Conservation (phyloP, 2,113 vertebrate species). For the Eira barbara region DNA sequence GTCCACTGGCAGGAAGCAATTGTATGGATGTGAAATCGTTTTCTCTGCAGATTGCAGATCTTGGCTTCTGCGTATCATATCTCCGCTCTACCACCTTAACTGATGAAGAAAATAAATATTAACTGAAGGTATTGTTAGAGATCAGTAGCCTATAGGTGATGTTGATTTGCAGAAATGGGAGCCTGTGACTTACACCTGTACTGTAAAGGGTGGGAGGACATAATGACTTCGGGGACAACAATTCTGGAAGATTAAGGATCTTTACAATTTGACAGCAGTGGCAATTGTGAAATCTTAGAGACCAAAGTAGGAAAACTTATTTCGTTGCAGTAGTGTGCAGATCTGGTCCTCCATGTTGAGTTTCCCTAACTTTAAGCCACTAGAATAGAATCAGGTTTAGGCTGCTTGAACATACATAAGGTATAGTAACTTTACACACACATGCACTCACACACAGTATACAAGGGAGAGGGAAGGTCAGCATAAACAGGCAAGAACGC, state of each 20-base stretch:
- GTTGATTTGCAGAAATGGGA: not conserved
- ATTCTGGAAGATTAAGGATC: slow-evolving; percentile 29
- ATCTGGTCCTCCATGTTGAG: not conserved
- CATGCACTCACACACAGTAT: not conserved
- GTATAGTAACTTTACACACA: not conserved
- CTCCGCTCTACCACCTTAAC: not conserved
- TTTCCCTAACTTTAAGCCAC: not conserved
- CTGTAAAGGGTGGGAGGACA: not conserved
- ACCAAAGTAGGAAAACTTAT: not conserved
- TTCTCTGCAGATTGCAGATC: not conserved
- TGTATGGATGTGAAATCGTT: slow-evolving; percentile 27
- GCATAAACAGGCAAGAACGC: not conserved
- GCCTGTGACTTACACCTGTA: not conserved
- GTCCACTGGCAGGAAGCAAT: slow-evolving; percentile 12
- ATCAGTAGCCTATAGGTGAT: not conserved
- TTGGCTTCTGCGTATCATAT: not conserved
- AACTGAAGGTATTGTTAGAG: slow-evolving; percentile 55
- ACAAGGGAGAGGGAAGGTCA: not conserved
- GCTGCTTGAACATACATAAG: not conserved
- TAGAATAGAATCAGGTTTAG: not conserved
- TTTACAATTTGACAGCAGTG: not conserved
- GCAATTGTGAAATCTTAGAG: not conserved
- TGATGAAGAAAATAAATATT: slow-evolving; percentile 47
- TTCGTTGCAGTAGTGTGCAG: not conserved
- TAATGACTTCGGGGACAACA: not conserved